Evolutionary conservation across 2,797 vertebrate species (phyloP).

Genomic region (Catostomus latipinnis): DNA sequence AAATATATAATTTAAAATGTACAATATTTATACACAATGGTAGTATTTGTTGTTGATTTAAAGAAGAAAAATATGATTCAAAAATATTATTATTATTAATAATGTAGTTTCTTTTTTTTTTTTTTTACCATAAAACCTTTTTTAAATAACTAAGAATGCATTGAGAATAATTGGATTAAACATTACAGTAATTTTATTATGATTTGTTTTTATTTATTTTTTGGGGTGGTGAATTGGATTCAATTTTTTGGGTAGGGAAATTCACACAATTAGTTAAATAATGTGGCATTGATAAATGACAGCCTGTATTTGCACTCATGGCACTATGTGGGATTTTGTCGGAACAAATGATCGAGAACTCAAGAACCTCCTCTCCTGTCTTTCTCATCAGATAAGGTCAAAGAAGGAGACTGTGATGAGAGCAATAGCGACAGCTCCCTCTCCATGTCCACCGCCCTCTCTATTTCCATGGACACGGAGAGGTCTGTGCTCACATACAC

Average conservation of each 20-base stretch:
- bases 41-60: no score
- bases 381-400: constrained; percentile 73
- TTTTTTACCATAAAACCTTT: no score
- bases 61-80: no score
- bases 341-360: not conserved
- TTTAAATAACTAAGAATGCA: no score
- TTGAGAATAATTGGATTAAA: no score
- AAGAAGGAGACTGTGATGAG: constrained; percentile 81
- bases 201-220: not conserved
- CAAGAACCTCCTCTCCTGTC: constrained; percentile 11
- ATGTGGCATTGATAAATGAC: constrained; percentile 5
- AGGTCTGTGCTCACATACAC: constrained; percentile 71
- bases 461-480: constrained; percentile 78
- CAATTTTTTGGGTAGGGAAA: not conserved
- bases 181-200: no score
- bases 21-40: no score
- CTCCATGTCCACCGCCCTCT: constrained; percentile 68
- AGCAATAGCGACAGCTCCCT: constrained; percentile 76
- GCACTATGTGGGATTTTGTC: not conserved
- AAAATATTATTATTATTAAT: no score
- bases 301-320: constrained; percentile 5
- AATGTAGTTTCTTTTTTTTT: no score
- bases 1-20: no score
- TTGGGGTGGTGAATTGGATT: not conserved
- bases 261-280: constrained; percentile 26